These are phyloP conservation scores for Anolis apletophallus DNA, from an alignment of 2,797 vertebrate species.

Conservation along the genomic window DNA sequence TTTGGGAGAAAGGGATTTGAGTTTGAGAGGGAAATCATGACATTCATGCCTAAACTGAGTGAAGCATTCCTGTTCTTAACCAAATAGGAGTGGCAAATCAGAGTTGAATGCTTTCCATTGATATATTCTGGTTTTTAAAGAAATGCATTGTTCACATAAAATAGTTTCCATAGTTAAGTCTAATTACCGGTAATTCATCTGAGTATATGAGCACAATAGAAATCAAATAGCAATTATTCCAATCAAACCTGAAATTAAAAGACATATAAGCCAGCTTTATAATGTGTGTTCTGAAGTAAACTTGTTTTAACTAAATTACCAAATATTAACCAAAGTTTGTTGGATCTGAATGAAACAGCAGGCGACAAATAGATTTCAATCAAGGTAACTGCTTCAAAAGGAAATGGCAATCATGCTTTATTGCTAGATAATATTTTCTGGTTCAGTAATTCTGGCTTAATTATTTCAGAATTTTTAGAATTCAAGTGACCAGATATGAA, in stretches of 20 bases:
- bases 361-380: neutral
- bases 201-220: neutral
- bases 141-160: neutral
- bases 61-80: neutral
- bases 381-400: neutral
- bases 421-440: too few relatives aligned
- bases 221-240: neutral
- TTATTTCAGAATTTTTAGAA: too few relatives aligned
- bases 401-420: neutral
- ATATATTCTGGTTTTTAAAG: neutral
- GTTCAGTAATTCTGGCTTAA: too few relatives aligned
- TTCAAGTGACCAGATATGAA: neutral
- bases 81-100: neutral
- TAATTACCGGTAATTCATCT: neutral
- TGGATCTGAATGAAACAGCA: neutral
- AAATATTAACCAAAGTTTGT: neutral
- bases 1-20: conserved; percentile 33
- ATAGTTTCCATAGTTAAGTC: too few relatives aligned
- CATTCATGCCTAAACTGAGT: neutral
- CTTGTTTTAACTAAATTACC: neutral
- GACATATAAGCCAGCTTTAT: neutral
- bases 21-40: neutral
- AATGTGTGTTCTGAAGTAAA: neutral
- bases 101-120: neutral
- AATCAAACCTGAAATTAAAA: neutral